Percentiles rank a stretch among this genome's conserved stretches.
phyloP scores from a whole-genome alignment of 2,113 vertebrate species.

The Pseudopodoces humilis region DNA sequence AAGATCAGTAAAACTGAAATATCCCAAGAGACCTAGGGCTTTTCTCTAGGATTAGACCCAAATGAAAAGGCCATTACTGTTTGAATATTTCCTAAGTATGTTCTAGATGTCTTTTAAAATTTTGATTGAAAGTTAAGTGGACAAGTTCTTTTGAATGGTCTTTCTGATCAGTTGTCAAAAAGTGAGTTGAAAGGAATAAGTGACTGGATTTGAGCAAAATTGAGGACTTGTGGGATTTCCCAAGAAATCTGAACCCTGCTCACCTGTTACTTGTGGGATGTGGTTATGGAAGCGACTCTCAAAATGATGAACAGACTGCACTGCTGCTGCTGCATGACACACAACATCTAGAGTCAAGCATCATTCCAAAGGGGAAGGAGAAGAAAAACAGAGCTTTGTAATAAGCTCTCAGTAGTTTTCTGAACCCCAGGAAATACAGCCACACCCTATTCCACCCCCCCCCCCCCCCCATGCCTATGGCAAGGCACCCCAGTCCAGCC shows the following conservation, averaged over 20 bases:
- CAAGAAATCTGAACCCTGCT: background rate
- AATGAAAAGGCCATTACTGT: background rate
- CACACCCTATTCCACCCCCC: background rate
- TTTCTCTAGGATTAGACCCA: background rate
- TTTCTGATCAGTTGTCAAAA: background rate
- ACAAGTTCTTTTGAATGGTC: background rate
- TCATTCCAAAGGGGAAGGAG: background rate
- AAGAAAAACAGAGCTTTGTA: background rate
- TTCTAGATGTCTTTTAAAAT: background rate
- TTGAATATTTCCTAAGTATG: background rate
- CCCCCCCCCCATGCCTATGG: fast-evolving
- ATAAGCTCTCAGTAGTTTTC: background rate
- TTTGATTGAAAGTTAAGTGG: background rate
- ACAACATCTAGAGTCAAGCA: background rate
- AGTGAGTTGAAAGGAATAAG: background rate
- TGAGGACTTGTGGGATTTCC: background rate
- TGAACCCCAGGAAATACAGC: background rate
- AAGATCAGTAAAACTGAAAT: background rate
- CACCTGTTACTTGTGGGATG: background rate
- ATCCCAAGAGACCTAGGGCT: background rate
- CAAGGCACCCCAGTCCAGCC: background rate
- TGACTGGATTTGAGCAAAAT: background rate
- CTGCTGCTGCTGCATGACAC: background rate
- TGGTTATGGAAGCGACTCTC: background rate
- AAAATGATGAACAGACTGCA: background rate